Conservation (phyloP, 1,140 invertebrate genomes). For the Orius insidiosus region DNA sequence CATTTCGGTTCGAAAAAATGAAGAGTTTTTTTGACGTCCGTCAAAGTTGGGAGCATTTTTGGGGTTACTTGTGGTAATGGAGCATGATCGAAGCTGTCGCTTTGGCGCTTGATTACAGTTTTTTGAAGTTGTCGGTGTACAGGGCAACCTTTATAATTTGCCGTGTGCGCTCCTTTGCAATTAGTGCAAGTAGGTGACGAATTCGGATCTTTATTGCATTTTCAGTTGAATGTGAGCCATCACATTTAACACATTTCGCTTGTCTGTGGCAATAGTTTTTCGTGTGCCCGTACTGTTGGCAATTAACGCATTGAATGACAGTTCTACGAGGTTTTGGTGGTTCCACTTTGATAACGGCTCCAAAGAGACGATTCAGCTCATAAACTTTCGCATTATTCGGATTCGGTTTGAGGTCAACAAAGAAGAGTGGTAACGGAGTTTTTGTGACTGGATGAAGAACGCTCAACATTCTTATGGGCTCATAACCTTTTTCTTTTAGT, state of each 20-base stretch:
- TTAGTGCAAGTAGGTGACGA: too few species aligned
- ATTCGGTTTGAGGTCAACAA: conserved; percentile 23
- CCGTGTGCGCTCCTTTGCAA: too few species aligned
- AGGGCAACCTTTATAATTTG: too few species aligned
- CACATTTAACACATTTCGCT: too few species aligned
- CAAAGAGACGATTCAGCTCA: conserved; percentile 16
- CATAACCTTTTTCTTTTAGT: conserved; percentile 7
- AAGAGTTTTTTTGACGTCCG: too few species aligned
- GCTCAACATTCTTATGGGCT: not conserved
- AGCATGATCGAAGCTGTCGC: not conserved
- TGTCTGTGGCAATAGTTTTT: too few species aligned
- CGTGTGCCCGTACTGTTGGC: conserved; percentile 25
- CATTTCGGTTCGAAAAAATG: too few species aligned
- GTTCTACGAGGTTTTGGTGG: conserved; percentile 19
- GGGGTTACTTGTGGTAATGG: not conserved
- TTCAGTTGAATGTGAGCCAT: too few species aligned
- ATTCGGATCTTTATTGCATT: too few species aligned
- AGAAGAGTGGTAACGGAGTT: conserved; percentile 23
- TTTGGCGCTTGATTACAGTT: conserved; percentile 22
- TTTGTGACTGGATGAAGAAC: conserved; percentile 15
- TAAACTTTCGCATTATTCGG: conserved; percentile 25
- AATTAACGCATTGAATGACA: conserved; percentile 24
- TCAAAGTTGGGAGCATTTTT: too few species aligned
- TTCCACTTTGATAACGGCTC: conserved; percentile 22
- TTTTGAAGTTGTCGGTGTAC: conserved; percentile 23